Evolutionary conservation across 2,797 vertebrate genomes (phyloP).

Genomic region (Remorina albescens): DNA sequence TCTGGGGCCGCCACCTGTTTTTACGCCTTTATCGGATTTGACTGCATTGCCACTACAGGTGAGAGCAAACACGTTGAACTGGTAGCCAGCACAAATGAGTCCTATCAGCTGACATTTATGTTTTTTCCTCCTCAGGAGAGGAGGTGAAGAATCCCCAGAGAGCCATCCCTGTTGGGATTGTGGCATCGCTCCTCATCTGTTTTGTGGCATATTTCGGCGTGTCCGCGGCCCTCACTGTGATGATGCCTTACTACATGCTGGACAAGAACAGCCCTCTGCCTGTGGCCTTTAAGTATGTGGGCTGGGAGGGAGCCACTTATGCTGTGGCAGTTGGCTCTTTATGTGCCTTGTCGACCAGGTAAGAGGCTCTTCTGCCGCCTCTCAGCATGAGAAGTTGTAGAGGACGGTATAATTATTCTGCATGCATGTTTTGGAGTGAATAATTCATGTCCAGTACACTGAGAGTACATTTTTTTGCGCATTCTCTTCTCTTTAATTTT

Average conservation of each 20-base stretch:
- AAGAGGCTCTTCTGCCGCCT: constrained; percentile 60
- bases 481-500: background rate
- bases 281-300: constrained; percentile 92
- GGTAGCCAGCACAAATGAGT: background rate
- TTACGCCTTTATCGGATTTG: constrained; percentile 97
- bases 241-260: constrained; percentile 97
- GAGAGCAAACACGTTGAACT: constrained; percentile 21
- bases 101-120: background rate
- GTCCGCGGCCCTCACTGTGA: constrained; percentile 94
- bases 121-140: constrained; percentile 85
- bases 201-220: constrained; percentile 96
- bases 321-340: constrained; percentile 95
- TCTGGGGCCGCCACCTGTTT: constrained; percentile 97
- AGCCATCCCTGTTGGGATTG: constrained; percentile 96
- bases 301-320: constrained; percentile 94
- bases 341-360: constrained; percentile 97
- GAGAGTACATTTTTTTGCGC: background rate
- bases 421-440: constrained; percentile 16
- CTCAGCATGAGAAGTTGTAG: constrained; percentile 27
- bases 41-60: constrained; percentile 99
- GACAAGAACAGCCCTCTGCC: constrained; percentile 94
- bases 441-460: constrained; percentile 8
- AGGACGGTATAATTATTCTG: constrained; percentile 33
- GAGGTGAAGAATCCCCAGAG: constrained; percentile 99
- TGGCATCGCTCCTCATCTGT: constrained; percentile 95